These are phyloP conservation scores for Xiphorhynchus erythropygius DNA, from an alignment of 2,797 vertebrate genomes.

Conservation along the genomic window DNA sequence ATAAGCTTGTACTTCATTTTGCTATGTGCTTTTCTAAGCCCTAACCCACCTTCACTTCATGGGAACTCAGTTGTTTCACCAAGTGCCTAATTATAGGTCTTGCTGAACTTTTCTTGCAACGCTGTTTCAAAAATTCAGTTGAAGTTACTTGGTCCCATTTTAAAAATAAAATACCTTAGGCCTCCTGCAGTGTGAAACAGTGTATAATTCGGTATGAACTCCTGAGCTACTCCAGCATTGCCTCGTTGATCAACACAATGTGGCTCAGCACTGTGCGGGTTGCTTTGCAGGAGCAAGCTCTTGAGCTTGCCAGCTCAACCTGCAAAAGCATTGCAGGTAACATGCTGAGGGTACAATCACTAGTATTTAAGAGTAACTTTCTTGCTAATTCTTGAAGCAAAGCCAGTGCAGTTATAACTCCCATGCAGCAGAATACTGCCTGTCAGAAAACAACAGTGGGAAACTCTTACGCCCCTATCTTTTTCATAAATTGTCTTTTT, in stretches of 20 bases:
- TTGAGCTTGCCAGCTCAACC: not conserved
- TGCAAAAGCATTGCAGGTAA: not conserved
- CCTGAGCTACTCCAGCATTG: not conserved
- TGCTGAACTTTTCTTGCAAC: not conserved
- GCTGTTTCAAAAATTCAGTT: not conserved
- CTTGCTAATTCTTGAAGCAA: not conserved
- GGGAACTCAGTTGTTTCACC: not conserved
- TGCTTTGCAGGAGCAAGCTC: not conserved
- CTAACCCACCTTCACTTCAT: not conserved
- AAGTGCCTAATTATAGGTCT: not conserved
- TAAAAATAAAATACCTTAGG: not conserved
- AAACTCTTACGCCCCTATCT: not conserved
- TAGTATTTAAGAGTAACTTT: not conserved
- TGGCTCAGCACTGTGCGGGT: accelerated
- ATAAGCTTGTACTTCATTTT: not conserved
- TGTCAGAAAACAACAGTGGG: not conserved
- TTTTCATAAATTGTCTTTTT: not conserved
- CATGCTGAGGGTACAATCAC: not conserved
- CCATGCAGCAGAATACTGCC: not conserved
- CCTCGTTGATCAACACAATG: not conserved
- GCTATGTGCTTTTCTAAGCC: not conserved
- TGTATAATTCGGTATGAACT: not conserved
- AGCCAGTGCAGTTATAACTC: not conserved
- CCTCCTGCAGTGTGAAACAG: not conserved
- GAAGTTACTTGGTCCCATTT: not conserved